A percentile compares a stretch with the other conserved stretches of the same genome.
Evolutionary conservation across 1,140 invertebrate species (phyloP).

Genomic region (Euwallacea fornicatus): DNA sequence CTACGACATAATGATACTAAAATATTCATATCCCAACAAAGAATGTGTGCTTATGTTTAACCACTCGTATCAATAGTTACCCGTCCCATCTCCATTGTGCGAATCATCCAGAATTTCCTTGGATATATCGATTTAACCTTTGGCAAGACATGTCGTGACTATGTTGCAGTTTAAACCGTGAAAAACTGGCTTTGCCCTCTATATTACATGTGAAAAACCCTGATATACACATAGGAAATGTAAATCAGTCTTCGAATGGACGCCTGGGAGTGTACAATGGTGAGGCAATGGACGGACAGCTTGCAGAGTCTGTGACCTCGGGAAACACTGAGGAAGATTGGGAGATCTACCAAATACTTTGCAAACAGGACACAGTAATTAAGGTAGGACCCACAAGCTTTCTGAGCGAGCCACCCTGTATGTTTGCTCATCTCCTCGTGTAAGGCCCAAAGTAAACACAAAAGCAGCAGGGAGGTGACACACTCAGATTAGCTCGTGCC

Average conservation of each 20-base stretch:
- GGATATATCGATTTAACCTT: slow-evolving; percentile 38
- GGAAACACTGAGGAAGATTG: slow-evolving; percentile 65
- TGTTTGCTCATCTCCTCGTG: too few species aligned
- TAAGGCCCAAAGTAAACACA: not conserved
- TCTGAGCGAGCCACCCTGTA: not conserved
- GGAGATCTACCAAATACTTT: slow-evolving; percentile 66
- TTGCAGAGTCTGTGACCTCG: slow-evolving; percentile 41
- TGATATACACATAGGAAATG: too few species aligned
- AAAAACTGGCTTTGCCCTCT: slow-evolving; percentile 9
- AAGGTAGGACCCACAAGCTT: slow-evolving; percentile 4
- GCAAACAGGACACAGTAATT: slow-evolving; percentile 52
- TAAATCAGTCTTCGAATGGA: too few species aligned
- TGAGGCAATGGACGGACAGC: not conserved
- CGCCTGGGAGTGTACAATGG: not conserved
- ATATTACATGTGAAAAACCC: not conserved
- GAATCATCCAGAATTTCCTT: slow-evolving; percentile 23
- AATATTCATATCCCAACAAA: too few species aligned
- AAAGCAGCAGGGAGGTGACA: not conserved
- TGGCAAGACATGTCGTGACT: slow-evolving; percentile 26
- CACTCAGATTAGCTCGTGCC: not conserved
- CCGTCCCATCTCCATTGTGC: slow-evolving; percentile 15
- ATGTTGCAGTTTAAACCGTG: slow-evolving; percentile 25
- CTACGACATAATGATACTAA: too few species aligned
- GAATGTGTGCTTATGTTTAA: too few species aligned
- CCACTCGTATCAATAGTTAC: not conserved